These are phyloP conservation scores for Nyleta sp. DNA, from an alignment of 2,888 invertebrate species.

Conservation along the genomic window DNA sequence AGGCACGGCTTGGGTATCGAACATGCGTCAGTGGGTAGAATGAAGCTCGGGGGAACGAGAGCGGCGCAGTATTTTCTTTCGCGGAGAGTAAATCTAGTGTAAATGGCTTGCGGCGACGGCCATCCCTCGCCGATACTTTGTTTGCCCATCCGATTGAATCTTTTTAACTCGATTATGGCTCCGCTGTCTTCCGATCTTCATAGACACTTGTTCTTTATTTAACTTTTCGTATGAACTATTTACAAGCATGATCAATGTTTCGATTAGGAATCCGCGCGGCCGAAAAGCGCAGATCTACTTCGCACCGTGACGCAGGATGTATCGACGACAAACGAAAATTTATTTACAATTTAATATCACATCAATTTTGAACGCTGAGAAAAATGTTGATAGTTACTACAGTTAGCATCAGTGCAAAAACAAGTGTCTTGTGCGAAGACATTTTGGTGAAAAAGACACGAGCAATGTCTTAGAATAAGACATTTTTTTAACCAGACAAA, in stretches of 20 bases:
- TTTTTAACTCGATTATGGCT: constrained; percentile 77
- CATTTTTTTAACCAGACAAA: no score
- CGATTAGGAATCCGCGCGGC: neutral
- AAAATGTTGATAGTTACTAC: no score
- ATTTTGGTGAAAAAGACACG: no score
- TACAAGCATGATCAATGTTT: constrained; percentile 29
- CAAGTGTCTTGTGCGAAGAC: no score
- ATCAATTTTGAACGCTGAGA: neutral
- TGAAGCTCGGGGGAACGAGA: constrained; percentile 31
- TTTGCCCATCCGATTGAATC: constrained; percentile 78
- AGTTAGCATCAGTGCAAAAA: no score
- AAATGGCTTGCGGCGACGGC: constrained; percentile 72
- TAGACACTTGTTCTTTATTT: constrained; percentile 45
- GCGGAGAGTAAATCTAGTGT: constrained; percentile 70
- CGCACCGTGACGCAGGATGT: neutral
- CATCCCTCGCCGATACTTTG: constrained; percentile 71
- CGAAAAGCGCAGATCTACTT: neutral
- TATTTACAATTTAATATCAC: constrained; percentile 26
- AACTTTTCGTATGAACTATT: constrained; percentile 36
- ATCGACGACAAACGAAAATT: neutral
- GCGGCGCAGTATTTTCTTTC: constrained; percentile 65
- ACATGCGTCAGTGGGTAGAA: constrained; percentile 44
- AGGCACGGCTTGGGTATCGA: constrained; percentile 68
- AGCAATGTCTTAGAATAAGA: no score
- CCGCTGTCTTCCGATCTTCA: constrained; percentile 14